Evolutionary conservation across 2,797 vertebrate species (phyloP), one percentile per base, ranked within the genome.

Genomic region (Aplochiton taeniatus): DNA sequence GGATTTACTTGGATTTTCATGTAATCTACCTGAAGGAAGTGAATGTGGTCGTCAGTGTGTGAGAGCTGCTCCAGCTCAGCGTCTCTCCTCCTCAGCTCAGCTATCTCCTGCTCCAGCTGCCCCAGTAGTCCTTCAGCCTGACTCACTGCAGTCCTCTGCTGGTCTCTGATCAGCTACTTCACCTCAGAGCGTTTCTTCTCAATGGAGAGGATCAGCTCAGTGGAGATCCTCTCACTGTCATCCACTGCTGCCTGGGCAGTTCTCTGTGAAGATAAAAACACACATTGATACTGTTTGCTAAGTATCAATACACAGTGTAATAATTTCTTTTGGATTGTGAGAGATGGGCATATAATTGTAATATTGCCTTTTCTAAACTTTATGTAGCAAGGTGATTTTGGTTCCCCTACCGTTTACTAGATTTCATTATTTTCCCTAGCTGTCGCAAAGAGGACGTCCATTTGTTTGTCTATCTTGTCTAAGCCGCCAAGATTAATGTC

Each of bases 141-240:
- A 53, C 75, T 69, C 50, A 56, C 19, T 0, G 45, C 57, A 19
- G 71, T 63, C 16, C 59, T 76, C 68, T 77, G 70, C 74, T 71
- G 78, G 63, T 18, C 66, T 66, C 41, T 48, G 58, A 87, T 83
- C 59, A 66, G 53, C 50, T 77, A n/a, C n/a, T n/a, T n/a, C n/a
- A n/a, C n/a, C n/a, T n/a, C n/a, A n/a, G n/a, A n/a, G n/a, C n/a
- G n/a, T 49, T 56, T 74, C 58, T 68, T 65, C 12, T 77, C 70
- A 0, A 76, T 79, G 66, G 77, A 68, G 47, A 14, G 8, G 59
- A 87, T 63, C 0, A 83, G 66, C 52, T 80, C 73, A 55, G 48
- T n/a, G 0, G 65, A 76, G 41, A 63, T 67, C 48, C 63, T 78
- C 53, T 85, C 75, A 11, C 69, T 83, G 1, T 75, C 54, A 52